Evolutionary conservation across 2,113 vertebrate genomes (phyloP).

Genomic region (Chloebia gouldiae): DNA sequence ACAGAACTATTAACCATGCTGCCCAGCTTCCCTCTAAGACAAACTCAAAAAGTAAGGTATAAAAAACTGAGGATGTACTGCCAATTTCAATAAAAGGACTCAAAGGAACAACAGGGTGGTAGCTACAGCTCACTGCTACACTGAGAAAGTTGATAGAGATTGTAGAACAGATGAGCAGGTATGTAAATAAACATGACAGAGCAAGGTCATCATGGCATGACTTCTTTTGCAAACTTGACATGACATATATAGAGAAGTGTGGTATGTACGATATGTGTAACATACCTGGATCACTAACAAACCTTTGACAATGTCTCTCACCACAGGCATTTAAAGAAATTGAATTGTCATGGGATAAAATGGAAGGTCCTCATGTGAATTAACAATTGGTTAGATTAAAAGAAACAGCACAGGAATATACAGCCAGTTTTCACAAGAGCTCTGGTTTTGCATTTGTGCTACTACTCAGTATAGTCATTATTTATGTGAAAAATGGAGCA

Average conservation of each 20-base stretch:
- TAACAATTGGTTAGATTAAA: background rate
- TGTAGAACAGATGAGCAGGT: background rate
- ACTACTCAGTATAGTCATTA: background rate
- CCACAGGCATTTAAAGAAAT: conserved; percentile 25
- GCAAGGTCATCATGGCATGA: background rate
- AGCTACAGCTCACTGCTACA: background rate
- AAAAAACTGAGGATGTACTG: background rate
- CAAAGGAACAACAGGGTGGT: background rate
- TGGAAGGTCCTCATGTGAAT: background rate
- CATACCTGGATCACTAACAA: background rate
- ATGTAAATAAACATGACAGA: background rate
- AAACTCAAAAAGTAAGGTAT: background rate
- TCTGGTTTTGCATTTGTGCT: background rate
- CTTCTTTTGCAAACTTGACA: background rate
- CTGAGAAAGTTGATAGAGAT: background rate
- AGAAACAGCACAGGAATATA: background rate
- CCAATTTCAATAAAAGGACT: background rate
- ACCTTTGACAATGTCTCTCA: background rate
- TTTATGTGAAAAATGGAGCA: background rate
- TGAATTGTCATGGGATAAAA: background rate
- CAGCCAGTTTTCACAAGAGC: background rate
- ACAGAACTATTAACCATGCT: background rate
- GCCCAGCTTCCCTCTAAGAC: background rate
- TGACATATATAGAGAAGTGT: background rate
- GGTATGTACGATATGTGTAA: background rate